Percentiles rank a stretch among this genome's conserved stretches.
phyloP scores from a whole-genome alignment of 2,888 invertebrate species.

The Spisula subtruncata region DNA sequence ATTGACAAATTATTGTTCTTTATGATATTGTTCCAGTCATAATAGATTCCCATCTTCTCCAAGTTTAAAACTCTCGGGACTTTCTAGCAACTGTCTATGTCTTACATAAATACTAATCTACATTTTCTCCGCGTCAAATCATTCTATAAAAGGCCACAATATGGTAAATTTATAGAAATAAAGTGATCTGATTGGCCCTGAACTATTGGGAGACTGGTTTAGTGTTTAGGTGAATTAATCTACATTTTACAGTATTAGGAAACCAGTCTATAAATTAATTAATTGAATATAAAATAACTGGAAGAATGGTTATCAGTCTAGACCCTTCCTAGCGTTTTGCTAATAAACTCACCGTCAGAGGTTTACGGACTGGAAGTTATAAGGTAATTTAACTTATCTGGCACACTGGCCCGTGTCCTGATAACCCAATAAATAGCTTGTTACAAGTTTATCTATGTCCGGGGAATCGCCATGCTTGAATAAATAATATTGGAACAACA shows the following conservation, averaged over 20 bases:
- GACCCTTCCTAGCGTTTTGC: not conserved
- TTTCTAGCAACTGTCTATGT: not conserved
- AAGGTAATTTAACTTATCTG: not conserved
- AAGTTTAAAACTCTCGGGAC: not conserved
- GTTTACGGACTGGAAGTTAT: not conserved
- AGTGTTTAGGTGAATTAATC: not conserved
- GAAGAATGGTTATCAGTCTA: not conserved
- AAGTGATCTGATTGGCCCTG: not conserved
- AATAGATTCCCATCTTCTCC: not conserved
- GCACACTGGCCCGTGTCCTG: conserved; percentile 2
- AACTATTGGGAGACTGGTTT: not conserved
- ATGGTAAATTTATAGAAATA: not conserved
- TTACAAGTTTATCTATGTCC: conserved; percentile 4
- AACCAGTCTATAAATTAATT: not conserved
- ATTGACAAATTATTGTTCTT: not conserved
- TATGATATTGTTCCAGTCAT: not conserved
- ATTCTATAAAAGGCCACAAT: not conserved
- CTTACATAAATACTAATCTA: conserved; percentile 13
- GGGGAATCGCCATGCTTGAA: not conserved
- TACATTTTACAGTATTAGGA: not conserved
- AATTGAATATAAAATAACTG: not conserved
- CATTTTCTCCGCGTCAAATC: not conserved
- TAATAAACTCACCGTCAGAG: not conserved
- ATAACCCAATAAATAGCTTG: conserved; percentile 11
- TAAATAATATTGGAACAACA: not conserved